phyloP scores from a whole-genome alignment of 2,888 invertebrate species.

The Drosophila quinaria region DNA sequence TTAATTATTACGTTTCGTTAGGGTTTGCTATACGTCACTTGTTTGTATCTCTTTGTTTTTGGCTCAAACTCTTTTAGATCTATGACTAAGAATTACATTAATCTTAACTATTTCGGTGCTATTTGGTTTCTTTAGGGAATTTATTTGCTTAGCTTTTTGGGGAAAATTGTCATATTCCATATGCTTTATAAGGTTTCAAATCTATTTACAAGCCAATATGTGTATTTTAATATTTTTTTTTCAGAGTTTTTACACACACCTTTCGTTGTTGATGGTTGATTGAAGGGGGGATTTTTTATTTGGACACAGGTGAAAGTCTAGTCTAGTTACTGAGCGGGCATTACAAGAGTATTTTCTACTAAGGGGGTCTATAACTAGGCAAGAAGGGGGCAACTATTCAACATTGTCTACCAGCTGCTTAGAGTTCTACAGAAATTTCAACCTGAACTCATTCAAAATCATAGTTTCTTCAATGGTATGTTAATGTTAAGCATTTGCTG shows the following conservation, averaged over 20 bases:
- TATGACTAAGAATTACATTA: conserved; percentile 56
- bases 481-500: neutral
- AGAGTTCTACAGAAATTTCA: neutral
- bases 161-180: conserved; percentile 52
- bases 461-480: neutral
- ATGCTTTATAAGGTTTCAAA: conserved; percentile 59
- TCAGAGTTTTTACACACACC: conserved; percentile 23
- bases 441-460: neutral
- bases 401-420: conserved; percentile 3
- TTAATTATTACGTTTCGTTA: conserved; percentile 38
- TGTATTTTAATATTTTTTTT: conserved; percentile 12
- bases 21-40: conserved; percentile 53
- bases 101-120: conserved; percentile 68
- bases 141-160: conserved; percentile 20
- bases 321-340: conserved; percentile 21
- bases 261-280: conserved; percentile 48
- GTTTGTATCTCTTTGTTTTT: conserved; percentile 28
- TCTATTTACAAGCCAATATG: conserved; percentile 78
- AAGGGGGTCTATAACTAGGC: conserved; percentile 12
- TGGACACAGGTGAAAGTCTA: conserved; percentile 41
- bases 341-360: conserved; percentile 13
- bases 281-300: conserved; percentile 6
- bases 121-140: conserved; percentile 30
- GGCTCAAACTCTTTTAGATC: conserved; percentile 55
- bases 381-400: conserved; percentile 1